Conservation (phyloP, 1,140 invertebrate species). For the Zaprionus capensis region DNA sequence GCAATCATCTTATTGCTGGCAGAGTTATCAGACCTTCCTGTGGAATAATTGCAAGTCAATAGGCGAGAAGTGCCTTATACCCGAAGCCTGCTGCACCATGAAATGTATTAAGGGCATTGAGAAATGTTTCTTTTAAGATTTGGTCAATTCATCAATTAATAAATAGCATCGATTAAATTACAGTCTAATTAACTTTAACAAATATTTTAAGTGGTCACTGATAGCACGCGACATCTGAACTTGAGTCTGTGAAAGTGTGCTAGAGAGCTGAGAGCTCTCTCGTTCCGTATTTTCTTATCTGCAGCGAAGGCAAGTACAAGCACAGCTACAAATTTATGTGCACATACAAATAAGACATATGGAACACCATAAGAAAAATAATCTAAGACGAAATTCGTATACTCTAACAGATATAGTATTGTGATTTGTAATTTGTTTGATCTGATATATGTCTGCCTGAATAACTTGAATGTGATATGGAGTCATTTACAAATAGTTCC, state of each 20-base stretch:
- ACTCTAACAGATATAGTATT: neutral
- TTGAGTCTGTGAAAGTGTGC: slow-evolving; percentile 36
- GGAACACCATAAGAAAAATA: neutral
- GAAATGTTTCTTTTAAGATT: neutral
- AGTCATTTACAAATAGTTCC: too few relatives aligned
- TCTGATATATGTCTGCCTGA: too few relatives aligned
- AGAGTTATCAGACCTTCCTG: too few relatives aligned
- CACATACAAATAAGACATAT: neutral
- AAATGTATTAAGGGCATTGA: neutral
- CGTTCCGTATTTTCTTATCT: slow-evolving; percentile 25
- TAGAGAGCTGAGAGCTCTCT: slow-evolving; percentile 20
- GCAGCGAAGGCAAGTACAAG: neutral
- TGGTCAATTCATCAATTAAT: slow-evolving; percentile 14
- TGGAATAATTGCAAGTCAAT: neutral
- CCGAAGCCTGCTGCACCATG: neutral
- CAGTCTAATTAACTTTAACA: slow-evolving; percentile 42
- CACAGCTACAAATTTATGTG: neutral
- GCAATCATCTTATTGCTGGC: too few relatives aligned
- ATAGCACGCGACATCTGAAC: slow-evolving; percentile 32
- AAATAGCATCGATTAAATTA: slow-evolving; percentile 33
- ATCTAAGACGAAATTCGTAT: neutral
- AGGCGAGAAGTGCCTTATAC: neutral
- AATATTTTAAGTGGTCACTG: slow-evolving; percentile 35
- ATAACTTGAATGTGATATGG: too few relatives aligned
- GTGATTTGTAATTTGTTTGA: neutral